A percentile compares a stretch with the other conserved stretches of the same genome.
phyloP scores from a whole-genome alignment of 2,113 vertebrate genomes.

The Cheirogaleus medius region DNA sequence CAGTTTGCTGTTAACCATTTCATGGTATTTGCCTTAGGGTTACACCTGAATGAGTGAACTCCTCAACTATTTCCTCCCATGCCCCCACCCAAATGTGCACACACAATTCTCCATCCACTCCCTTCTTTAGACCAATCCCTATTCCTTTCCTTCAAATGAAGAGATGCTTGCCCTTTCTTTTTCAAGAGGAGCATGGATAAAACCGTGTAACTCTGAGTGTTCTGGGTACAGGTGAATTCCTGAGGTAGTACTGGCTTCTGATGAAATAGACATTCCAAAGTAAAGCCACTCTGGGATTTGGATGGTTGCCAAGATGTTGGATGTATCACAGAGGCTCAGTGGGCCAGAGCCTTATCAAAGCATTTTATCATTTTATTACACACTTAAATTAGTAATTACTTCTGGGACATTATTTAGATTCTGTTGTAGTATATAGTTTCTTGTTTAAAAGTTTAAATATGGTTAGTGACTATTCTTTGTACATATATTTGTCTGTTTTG shows the following conservation, averaged over 20 bases:
- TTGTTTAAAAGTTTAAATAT: conserved; percentile 50
- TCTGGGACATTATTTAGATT: conserved; percentile 40
- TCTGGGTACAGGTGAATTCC: conserved; percentile 38
- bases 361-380: conserved; percentile 56
- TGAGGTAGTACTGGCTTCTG: neutral
- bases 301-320: conserved; percentile 27
- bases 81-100: neutral
- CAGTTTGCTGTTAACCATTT: neutral
- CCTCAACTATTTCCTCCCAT: neutral
- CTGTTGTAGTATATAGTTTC: conserved; percentile 20
- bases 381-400: conserved; percentile 68
- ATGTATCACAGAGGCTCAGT: neutral
- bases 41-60: neutral
- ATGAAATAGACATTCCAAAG: conserved; percentile 40
- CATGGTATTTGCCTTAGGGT: neutral
- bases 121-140: neutral
- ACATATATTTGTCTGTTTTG: neutral
- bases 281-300: neutral
- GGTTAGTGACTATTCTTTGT: neutral
- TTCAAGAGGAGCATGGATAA: neutral
- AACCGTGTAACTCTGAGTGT: neutral
- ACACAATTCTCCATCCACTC: neutral
- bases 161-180: neutral
- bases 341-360: conserved; percentile 33
- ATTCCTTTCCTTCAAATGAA: neutral